A percentile compares a stretch with the other conserved stretches of the same genome.
These are phyloP conservation scores for Epinotia bilunana DNA, from an alignment of 2,888 invertebrate genomes.

Conservation along the genomic window DNA sequence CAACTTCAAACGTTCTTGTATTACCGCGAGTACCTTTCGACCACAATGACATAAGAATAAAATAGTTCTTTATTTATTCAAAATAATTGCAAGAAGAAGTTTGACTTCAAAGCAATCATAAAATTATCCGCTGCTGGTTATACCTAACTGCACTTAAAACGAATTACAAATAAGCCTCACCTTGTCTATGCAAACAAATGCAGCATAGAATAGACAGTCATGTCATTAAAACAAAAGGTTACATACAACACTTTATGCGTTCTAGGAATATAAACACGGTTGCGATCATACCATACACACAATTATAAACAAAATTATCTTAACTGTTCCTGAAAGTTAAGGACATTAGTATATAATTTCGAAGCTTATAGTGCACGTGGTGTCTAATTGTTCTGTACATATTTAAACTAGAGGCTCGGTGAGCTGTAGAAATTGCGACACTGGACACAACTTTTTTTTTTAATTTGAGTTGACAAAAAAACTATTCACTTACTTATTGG, in stretches of 20 bases:
- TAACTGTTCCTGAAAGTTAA: neutral
- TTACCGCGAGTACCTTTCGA: slow-evolving; percentile 1
- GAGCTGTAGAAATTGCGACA: no score
- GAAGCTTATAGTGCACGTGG: neutral
- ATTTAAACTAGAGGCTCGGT: no score
- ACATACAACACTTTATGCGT: neutral
- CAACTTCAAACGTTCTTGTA: neutral
- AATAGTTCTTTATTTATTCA: slow-evolving; percentile 2
- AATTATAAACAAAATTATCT: neutral
- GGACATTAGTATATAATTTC: neutral
- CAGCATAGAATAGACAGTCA: neutral
- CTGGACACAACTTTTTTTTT: no score
- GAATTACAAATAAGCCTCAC: slow-evolving; percentile 27
- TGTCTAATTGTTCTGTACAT: neutral
- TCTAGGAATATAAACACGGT: neutral
- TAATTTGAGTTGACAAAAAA: no score
- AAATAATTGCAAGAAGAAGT: slow-evolving; percentile 18
- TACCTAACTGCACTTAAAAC: slow-evolving; percentile 27
- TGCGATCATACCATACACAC: neutral
- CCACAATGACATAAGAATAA: neutral
- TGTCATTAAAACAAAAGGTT: neutral
- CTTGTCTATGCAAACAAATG: slow-evolving; percentile 15
- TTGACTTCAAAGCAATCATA: slow-evolving; percentile 11
- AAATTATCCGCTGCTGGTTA: slow-evolving; percentile 22
- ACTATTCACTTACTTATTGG: no score